Base-by-base conservation (phyloP, 1,140 invertebrate genomes). In the Papilio machaon region DNA sequence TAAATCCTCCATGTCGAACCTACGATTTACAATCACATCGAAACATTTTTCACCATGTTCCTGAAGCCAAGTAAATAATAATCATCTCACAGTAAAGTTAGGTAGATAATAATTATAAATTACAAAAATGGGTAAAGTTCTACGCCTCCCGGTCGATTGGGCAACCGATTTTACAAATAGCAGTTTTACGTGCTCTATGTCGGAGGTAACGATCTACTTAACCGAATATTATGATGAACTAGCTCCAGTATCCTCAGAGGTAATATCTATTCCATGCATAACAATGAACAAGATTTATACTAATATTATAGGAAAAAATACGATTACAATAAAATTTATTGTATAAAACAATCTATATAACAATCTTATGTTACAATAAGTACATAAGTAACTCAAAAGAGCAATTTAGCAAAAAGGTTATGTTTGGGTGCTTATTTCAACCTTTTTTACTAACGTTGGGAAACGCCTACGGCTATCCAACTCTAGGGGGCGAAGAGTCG, bases 141-240 rank as follows among this genome's bases (percentile, higher is more conserved):
- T 85, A 85, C 86, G 85, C 86, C 87, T 90, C 89, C 85, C 83
- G 82, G 82, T 85, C 81, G 86, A 84, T 80, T 85, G 87, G 84
- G 90, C 86, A 86, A 88, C 89, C 87, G 87, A 86, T 87, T 88
- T 91, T 90, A 91, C 88, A 87, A 90, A 91, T 90, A 84, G 86
- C 46, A 79, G 52, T 87, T 88, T 89, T 87, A 88, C 89, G 90
- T 91, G 89, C 74, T 88, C 88, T 85, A 83, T 85, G 84, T 86
- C 86, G 83, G 83, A 85, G 67, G 58, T 85, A 86, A 88, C 80
- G 85, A 86, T 81, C 80, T 80, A 86, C 83, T 89, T 86, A 87
- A 86, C 78, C 81, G 73, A 86, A 81, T 73, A 83, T 82, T 84
- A 86, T 86, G 80, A 87, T 73, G 64, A 85, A 83, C 82, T 86